Percentiles rank a stretch among this genome's conserved stretches.
Evolutionary conservation across 2,888 invertebrate genomes (phyloP).

Genomic region (Cantharis rufa): DNA sequence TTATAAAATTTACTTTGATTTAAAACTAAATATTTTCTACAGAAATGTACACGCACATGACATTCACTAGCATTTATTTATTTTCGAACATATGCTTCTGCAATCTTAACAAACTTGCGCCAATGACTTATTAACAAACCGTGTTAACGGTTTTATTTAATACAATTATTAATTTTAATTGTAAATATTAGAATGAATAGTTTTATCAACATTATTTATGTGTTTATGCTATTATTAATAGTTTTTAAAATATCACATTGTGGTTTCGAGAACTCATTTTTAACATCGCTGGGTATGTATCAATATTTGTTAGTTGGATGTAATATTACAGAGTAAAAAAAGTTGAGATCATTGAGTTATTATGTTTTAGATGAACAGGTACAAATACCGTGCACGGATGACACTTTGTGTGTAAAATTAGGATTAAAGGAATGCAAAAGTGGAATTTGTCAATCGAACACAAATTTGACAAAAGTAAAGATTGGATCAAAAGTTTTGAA

Average conservation of each 20-base stretch:
- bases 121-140: background rate
- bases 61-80: background rate
- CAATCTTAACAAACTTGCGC: background rate
- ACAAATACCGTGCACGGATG: background rate
- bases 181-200: background rate
- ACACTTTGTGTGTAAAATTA: slow-evolving; percentile 55
- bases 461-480: slow-evolving; percentile 84
- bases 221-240: background rate
- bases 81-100: background rate
- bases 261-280: background rate
- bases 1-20: too few relatives aligned
- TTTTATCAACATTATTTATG: background rate
- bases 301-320: background rate
- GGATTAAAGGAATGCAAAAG: slow-evolving; percentile 84
- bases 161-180: background rate
- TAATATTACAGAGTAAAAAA: background rate
- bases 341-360: background rate
- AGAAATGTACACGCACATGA: background rate
- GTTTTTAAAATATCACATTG: background rate
- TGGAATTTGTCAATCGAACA: slow-evolving; percentile 84
- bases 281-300: background rate
- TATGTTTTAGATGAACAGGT: background rate
- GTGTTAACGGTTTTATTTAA: background rate
- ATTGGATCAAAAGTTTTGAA: slow-evolving; percentile 46
- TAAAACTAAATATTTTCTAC: background rate